These are phyloP conservation scores for Bradypus variegatus DNA, from an alignment of 2,797 vertebrate species.

Conservation along the genomic window DNA sequence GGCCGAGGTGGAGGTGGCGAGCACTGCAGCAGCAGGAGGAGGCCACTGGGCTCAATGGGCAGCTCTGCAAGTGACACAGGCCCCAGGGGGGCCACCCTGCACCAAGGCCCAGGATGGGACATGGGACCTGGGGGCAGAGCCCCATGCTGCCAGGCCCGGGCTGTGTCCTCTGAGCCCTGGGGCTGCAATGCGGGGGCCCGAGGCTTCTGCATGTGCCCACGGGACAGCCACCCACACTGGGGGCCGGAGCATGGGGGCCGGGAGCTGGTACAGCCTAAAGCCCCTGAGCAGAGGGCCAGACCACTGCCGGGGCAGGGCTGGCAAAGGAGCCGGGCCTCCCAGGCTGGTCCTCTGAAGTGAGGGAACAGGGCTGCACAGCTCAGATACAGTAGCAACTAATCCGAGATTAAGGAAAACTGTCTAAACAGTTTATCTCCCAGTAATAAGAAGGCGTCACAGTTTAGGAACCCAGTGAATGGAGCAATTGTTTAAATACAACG, in stretches of 20 bases:
- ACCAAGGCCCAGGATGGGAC: no score
- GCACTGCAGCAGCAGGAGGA: not conserved
- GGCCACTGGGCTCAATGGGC: no score
- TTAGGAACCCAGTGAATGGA: slow-evolving; percentile 76
- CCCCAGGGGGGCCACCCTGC: no score
- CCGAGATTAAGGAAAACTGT: slow-evolving; percentile 80
- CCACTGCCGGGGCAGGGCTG: not conserved
- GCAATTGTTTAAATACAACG: slow-evolving; percentile 81
- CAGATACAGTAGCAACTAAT: slow-evolving; percentile 76
- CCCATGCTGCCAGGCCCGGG: no score
- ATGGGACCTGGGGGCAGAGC: no score
- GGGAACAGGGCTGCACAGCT: slow-evolving; percentile 71
- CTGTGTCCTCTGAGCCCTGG: no score
- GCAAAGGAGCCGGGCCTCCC: slow-evolving; percentile 20
- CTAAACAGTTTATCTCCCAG: slow-evolving; percentile 81
- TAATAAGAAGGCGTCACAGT: slow-evolving; percentile 81
- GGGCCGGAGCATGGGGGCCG: no score
- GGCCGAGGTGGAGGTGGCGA: not conserved
- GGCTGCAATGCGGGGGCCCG: no score
- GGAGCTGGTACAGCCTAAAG: not conserved
- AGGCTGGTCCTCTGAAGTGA: slow-evolving; percentile 59
- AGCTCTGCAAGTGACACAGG: no score
- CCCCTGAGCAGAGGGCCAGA: not conserved
- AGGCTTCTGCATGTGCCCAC: no score
- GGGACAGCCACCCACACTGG: no score